Conservation (phyloP, 2,888 invertebrate genomes). For the Megastigmus dorsalis region DNA sequence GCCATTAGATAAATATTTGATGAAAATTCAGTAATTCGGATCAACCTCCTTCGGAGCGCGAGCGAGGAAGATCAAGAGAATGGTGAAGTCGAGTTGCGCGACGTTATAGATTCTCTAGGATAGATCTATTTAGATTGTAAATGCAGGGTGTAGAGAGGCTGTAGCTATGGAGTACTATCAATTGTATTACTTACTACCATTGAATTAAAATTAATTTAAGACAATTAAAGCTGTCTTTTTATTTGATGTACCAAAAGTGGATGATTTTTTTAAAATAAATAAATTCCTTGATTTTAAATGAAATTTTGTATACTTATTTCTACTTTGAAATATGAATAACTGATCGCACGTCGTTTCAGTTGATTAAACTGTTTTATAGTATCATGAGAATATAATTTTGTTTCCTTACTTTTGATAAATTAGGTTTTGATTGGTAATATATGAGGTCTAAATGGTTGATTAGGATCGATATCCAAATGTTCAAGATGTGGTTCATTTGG, state of each 20-base stretch:
- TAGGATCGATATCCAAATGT: slow-evolving; percentile 50
- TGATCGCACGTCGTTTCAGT: too few species aligned
- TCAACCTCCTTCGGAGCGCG: slow-evolving; percentile 16
- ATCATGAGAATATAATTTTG: too few species aligned
- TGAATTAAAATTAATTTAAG: slow-evolving; percentile 57
- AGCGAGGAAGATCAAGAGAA: not conserved
- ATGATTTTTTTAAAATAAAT: too few species aligned
- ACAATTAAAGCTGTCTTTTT: not conserved
- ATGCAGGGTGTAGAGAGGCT: slow-evolving; percentile 62
- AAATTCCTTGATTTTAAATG: too few species aligned
- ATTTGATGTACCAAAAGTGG: not conserved
- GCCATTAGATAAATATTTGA: too few species aligned
- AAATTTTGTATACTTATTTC: too few species aligned
- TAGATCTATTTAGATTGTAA: slow-evolving; percentile 60
- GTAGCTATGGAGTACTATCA: slow-evolving; percentile 61
- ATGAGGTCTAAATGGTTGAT: slow-evolving; percentile 45
- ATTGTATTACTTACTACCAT: slow-evolving; percentile 61
- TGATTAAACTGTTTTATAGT: too few species aligned
- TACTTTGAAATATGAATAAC: too few species aligned
- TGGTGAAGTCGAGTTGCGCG: slow-evolving; percentile 17
- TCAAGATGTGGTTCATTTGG: slow-evolving; percentile 41
- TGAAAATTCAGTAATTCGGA: not conserved
- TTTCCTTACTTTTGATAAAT: not conserved
- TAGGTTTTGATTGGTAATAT: slow-evolving; percentile 20
- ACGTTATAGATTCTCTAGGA: slow-evolving; percentile 38